Evolutionary conservation across 2,113 vertebrate genomes (phyloP).

Genomic region (Euleptes europaea): DNA sequence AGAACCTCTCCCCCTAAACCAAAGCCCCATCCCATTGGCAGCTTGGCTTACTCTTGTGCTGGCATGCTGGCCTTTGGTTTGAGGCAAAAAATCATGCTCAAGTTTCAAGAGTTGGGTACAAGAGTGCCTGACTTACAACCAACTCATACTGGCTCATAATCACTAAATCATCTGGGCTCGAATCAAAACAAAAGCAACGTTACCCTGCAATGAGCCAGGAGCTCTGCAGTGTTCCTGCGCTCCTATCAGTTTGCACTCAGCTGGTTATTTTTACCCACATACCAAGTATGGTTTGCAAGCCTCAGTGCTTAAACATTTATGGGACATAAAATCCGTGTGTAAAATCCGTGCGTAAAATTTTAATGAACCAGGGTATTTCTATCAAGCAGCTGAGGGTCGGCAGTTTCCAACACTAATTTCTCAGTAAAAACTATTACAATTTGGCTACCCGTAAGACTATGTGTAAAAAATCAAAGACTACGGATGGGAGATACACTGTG

Average conservation of each 20-base stretch:
- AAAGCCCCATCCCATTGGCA: neutral
- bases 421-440: neutral
- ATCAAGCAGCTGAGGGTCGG: neutral
- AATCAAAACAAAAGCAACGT: neutral
- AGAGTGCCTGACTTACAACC: neutral
- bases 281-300: neutral
- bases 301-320: neutral
- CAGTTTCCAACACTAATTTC: neutral
- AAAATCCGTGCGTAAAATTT: neutral
- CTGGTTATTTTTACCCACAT: conserved; percentile 3
- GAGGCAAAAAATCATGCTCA: neutral
- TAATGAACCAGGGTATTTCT: neutral
- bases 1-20: neutral
- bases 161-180: fast-evolving
- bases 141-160: neutral
- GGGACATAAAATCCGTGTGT: conserved; percentile 2
- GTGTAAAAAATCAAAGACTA: neutral
- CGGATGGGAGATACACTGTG: neutral
- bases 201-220: neutral
- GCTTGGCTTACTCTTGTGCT: neutral
- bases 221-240: neutral
- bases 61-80: neutral
- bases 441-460: neutral
- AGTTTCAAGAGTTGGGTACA: neutral
- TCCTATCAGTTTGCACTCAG: neutral